Conservation (phyloP, 2,113 vertebrate genomes). For the Terrapene triunguis region DNA sequence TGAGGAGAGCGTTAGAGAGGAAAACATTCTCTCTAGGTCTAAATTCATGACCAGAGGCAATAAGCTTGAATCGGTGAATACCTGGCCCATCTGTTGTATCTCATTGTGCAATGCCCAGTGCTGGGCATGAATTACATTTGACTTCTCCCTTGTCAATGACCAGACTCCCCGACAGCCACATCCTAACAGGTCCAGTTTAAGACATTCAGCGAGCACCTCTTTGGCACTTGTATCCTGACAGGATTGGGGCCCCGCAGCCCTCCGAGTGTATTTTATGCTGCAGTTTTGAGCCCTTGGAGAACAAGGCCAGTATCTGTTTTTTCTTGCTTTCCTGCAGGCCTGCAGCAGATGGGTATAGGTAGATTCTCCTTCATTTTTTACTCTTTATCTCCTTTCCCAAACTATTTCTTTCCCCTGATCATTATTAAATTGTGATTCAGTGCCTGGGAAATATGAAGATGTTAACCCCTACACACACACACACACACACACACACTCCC, state of each 20-base stretch:
- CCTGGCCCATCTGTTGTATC: too few relatives aligned
- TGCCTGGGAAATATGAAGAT: too few relatives aligned
- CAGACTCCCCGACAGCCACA: neutral
- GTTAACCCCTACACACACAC: too few relatives aligned
- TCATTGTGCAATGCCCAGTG: too few relatives aligned
- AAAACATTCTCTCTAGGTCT: neutral
- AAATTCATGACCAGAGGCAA: too few relatives aligned
- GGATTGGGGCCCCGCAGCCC: neutral
- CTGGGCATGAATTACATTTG: too few relatives aligned
- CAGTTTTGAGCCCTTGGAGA: neutral
- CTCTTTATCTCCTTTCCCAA: neutral
- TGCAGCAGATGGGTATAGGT: neutral
- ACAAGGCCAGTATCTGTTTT: neutral
- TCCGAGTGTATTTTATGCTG: neutral
- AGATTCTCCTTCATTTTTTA: neutral
- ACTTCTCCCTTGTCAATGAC: too few relatives aligned
- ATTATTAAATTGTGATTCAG: neutral
- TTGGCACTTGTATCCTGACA: neutral
- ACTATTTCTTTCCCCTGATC: neutral
- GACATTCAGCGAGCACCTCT: too few relatives aligned
- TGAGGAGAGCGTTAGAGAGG: neutral
- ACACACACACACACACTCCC: too few relatives aligned
- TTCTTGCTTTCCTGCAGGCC: neutral
- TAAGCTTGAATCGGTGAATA: too few relatives aligned
- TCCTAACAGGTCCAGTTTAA: too few relatives aligned